Percentiles rank a stretch among this genome's conserved stretches.
Conservation (phyloP, 92 coral and sea anemone species). For the Palythoa heliodiscus region DNA sequence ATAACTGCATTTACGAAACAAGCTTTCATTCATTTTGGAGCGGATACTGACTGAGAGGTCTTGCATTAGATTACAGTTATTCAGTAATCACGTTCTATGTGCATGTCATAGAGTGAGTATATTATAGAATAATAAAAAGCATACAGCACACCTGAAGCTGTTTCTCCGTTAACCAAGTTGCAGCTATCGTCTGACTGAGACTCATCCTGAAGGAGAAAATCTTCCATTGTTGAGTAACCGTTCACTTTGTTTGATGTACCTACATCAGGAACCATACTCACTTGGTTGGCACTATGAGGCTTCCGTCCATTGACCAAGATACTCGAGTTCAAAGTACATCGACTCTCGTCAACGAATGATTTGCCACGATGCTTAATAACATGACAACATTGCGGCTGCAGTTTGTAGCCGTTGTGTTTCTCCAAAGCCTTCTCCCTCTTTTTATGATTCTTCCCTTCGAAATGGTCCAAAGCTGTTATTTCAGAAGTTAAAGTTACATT, state of each 20-base stretch:
- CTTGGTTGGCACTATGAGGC: constrained; percentile 6
- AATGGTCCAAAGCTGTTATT: constrained; percentile 62
- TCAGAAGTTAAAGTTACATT: constrained; percentile 62
- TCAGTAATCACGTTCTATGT: background rate
- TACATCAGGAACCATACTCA: constrained; percentile 14
- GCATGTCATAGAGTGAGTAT: background rate
- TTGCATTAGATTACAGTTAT: background rate
- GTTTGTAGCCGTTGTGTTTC: constrained; percentile 39
- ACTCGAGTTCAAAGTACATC: constrained; percentile 38
- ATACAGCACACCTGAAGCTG: constrained; percentile 21
- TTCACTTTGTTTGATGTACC: background rate
- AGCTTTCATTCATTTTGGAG: background rate
- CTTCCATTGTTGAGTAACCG: constrained; percentile 30
- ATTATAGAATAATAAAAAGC: background rate
- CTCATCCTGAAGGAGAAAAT: background rate
- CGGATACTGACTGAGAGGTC: background rate
- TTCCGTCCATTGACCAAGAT: constrained; percentile 40
- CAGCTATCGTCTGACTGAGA: background rate
- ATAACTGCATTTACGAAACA: background rate
- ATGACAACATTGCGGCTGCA: constrained; percentile 1
- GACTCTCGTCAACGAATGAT: background rate
- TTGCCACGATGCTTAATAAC: background rate
- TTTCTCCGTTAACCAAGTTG: constrained; percentile 19
- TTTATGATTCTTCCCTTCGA: constrained; percentile 61
- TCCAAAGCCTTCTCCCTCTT: constrained; percentile 54